Evolutionary conservation across 2,113 vertebrate genomes (phyloP).

Genomic region (Vimba vimba): DNA sequence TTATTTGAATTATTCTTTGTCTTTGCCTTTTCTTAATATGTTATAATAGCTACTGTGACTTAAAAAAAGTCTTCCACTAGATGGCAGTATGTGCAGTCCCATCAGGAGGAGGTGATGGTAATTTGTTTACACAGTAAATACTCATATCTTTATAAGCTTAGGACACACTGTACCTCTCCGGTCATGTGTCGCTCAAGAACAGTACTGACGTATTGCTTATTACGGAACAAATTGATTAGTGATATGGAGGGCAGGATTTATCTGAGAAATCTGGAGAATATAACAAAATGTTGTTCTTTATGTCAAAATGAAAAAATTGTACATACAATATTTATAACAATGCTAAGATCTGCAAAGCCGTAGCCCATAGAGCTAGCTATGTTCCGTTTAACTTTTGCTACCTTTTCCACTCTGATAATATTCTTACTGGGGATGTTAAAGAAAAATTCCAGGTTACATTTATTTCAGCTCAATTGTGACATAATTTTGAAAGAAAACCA

Average conservation of each 20-base stretch:
- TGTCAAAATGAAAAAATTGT: not conserved
- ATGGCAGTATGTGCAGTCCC: constrained; percentile 10
- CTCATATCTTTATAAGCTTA: not conserved
- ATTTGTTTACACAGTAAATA: not conserved
- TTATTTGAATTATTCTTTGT: not conserved
- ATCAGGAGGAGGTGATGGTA: not conserved
- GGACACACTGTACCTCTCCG: not conserved
- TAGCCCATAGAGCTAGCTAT: not conserved
- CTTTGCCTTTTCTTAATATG: not conserved
- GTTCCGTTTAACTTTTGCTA: not conserved
- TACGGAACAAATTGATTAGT: not conserved
- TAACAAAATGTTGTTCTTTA: not conserved
- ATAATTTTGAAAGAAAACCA: no score
- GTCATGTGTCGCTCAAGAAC: not conserved
- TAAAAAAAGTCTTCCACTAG: constrained; percentile 23
- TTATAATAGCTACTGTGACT: not conserved
- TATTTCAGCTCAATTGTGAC: no score
- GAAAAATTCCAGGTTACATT: not conserved
- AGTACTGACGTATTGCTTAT: no score
- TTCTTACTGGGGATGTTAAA: not conserved
- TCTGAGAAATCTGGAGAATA: not conserved
- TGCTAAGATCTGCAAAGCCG: not conserved
- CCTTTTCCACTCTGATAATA: not conserved
- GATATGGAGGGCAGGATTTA: not conserved
- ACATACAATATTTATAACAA: not conserved